Conservation (phyloP, 2,113 vertebrate species). For the Tragelaphus strepsiceros region DNA sequence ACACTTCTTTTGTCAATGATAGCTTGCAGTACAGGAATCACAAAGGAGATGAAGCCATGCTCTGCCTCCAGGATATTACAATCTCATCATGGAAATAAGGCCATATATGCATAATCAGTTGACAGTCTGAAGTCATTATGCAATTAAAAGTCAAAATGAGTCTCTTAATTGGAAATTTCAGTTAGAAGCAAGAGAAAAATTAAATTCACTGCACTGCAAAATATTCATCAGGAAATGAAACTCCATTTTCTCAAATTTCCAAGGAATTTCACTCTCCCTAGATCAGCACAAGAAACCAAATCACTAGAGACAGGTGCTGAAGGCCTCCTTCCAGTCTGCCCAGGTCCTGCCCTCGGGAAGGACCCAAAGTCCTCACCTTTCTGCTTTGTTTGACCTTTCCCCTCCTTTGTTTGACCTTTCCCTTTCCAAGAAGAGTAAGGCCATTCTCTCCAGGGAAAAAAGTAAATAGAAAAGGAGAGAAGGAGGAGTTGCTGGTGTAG, state of each 20-base stretch:
- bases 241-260: background rate
- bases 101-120: background rate
- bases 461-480: background rate
- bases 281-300: background rate
- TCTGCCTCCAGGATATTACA: background rate
- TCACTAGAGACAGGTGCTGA: background rate
- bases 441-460: background rate
- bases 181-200: constrained; percentile 21
- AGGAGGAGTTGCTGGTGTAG: background rate
- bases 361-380: background rate
- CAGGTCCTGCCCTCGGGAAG: background rate
- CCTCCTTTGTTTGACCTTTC: background rate
- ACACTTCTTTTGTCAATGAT: background rate
- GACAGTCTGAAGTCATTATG: background rate
- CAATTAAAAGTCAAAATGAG: background rate
- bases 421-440: background rate
- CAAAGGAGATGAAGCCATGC: background rate
- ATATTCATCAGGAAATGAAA: constrained; percentile 11
- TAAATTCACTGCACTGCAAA: background rate
- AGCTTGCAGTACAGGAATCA: background rate
- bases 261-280: background rate
- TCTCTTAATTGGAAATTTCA: background rate
- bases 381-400: background rate
- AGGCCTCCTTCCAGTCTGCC: background rate
- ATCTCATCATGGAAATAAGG: background rate